Conservation (phyloP, 2,888 invertebrate genomes). For the Tuberolachnus salignus region DNA sequence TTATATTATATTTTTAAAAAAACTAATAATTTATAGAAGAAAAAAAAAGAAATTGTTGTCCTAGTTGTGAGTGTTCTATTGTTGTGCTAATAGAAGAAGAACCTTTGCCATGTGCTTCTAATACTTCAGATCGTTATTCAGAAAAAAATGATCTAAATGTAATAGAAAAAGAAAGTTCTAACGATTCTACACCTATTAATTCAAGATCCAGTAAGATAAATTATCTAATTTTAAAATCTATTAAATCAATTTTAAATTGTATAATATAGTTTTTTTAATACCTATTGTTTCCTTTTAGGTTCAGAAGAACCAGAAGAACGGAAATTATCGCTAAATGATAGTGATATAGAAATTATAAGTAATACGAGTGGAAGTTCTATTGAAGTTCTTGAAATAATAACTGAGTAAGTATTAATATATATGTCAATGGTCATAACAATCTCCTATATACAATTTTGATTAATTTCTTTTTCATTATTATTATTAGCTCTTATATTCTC, state of each 20-base stretch:
- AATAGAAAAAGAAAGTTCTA: slow-evolving; percentile 11
- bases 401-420: slow-evolving; percentile 61
- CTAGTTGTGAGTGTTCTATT: slow-evolving; percentile 68
- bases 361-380: slow-evolving; percentile 76
- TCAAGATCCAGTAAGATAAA: slow-evolving; percentile 43
- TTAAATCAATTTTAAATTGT: neutral
- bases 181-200: slow-evolving; percentile 44
- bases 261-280: neutral
- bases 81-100: slow-evolving; percentile 66
- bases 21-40: slow-evolving; percentile 13
- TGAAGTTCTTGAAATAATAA: slow-evolving; percentile 67
- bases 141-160: neutral
- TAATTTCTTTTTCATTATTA: too few species aligned
- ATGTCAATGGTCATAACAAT: neutral
- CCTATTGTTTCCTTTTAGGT: slow-evolving; percentile 20
- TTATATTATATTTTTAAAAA: too few species aligned
- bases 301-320: slow-evolving; percentile 45
- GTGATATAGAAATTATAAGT: slow-evolving; percentile 74
- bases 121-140: neutral
- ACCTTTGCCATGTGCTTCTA: slow-evolving; percentile 59
- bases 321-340: slow-evolving; percentile 63
- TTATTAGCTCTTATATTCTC: too few species aligned
- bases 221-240: too few species aligned
- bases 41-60: slow-evolving; percentile 63
- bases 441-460: too few species aligned